Conservation (phyloP, 2,888 invertebrate genomes). For the Tipula confusa region DNA sequence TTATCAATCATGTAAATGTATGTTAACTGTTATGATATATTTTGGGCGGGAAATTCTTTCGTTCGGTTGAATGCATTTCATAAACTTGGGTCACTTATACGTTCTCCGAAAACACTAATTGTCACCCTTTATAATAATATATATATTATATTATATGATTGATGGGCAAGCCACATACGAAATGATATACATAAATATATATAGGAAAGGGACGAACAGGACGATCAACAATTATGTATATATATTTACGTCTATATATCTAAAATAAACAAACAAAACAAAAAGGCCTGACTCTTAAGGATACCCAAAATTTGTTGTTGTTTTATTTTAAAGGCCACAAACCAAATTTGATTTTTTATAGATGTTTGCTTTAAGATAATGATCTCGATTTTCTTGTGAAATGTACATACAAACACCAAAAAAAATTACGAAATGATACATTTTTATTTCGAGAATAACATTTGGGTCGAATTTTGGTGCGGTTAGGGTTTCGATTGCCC, state of each 20-base stretch:
- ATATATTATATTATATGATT: background rate
- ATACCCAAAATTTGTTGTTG: background rate
- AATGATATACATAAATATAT: background rate
- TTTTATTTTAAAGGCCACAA: background rate
- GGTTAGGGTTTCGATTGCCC: background rate
- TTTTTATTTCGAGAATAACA: background rate
- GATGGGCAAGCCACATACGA: background rate
- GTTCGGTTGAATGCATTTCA: background rate
- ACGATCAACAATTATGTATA: background rate
- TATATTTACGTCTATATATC: background rate
- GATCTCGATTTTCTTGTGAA: slow-evolving; percentile 3
- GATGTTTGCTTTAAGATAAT: background rate
- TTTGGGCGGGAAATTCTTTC: background rate
- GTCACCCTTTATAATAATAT: background rate
- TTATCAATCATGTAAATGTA: background rate
- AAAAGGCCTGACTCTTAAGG: background rate
- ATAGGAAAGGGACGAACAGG: background rate
- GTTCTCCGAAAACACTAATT: background rate
- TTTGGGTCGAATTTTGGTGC: background rate
- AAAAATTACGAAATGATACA: background rate
- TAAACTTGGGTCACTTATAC: background rate
- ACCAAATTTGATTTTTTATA: background rate
- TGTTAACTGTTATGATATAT: background rate
- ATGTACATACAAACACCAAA: background rate
- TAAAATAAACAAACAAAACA: background rate